Percentiles rank a stretch among this genome's conserved stretches.
Conservation (phyloP, 2,888 invertebrate species). For the Mylabris sibirica region DNA sequence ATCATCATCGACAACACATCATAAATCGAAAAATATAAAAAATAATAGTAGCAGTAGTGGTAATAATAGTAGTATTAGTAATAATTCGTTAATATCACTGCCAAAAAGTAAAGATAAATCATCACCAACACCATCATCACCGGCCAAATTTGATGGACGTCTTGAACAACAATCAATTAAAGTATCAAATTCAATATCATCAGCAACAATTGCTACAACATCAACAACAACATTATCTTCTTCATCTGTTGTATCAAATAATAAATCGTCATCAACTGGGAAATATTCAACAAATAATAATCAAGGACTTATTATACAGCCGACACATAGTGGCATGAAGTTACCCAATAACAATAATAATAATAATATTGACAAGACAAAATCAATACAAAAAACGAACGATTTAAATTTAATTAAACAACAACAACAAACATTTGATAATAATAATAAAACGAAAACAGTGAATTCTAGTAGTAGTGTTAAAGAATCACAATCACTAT, state of each 20-base stretch:
- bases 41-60: no score
- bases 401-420: constrained; percentile 48
- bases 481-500: constrained; percentile 49
- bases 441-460: constrained; percentile 26
- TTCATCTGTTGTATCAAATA: constrained; percentile 33
- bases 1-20: constrained; percentile 50
- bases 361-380: constrained; percentile 41
- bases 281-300: constrained; percentile 46
- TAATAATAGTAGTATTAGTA: no score
- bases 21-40: constrained; percentile 50
- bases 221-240: constrained; percentile 26
- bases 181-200: constrained; percentile 38
- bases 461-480: constrained; percentile 36
- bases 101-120: constrained; percentile 40
- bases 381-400: constrained; percentile 38
- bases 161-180: constrained; percentile 41
- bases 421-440: constrained; percentile 44
- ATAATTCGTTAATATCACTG: constrained; percentile 41
- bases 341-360: constrained; percentile 40
- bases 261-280: constrained; percentile 46
- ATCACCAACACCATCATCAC: constrained; percentile 34
- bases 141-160: constrained; percentile 45
- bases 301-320: constrained; percentile 54
- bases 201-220: constrained; percentile 24
- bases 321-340: constrained; percentile 44